These are phyloP conservation scores for Diploptera punctata DNA, from an alignment of 2,888 invertebrate genomes.

Conservation along the genomic window DNA sequence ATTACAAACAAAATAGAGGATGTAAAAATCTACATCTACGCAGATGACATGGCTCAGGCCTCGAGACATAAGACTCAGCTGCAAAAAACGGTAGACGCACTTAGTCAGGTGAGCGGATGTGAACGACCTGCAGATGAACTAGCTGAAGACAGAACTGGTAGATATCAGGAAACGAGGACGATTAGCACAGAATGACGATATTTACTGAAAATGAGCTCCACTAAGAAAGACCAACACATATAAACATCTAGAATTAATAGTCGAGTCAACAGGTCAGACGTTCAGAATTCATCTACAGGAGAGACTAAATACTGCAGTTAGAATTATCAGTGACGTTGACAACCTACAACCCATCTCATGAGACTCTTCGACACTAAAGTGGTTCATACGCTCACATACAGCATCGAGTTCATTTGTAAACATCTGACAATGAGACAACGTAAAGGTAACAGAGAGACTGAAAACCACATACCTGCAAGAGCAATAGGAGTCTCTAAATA, in stretches of 20 bases:
- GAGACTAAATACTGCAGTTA: not conserved
- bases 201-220: not conserved
- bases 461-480: no score
- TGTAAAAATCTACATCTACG: not conserved
- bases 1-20: not conserved
- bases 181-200: not conserved
- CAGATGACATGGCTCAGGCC: not conserved
- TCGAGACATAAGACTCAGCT: not conserved
- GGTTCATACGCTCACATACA: no score
- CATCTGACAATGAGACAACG: no score
- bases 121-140: no score
- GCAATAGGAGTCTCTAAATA: no score
- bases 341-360: not conserved
- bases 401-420: no score
- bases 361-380: not conserved
- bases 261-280: not conserved
- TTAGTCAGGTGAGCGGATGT: no score
- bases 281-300: not conserved
- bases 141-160: not conserved
- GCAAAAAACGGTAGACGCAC: not conserved
- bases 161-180: not conserved
- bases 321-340: not conserved
- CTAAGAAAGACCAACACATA: not conserved
- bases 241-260: not conserved
- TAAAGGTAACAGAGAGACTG: no score